Evolutionary conservation across 35 echinoderm and acorn worm species (phyloP), one percentile per base, ranked within the genome.

Genomic region (Ophioderma brevispina): DNA sequence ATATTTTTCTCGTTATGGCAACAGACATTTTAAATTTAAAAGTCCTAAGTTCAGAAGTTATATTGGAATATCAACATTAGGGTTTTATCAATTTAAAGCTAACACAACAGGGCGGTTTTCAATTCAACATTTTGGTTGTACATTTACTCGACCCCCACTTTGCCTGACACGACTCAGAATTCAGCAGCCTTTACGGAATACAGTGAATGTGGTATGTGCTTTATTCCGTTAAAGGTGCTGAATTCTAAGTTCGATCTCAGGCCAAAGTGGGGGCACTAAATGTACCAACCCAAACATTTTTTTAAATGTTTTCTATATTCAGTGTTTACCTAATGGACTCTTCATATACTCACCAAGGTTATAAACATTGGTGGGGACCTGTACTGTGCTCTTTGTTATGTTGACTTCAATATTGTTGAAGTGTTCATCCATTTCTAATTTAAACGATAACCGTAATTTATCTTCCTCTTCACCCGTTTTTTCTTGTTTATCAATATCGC

Each of bases 281-380:
- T n/a, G n/a, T n/a, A n/a, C n/a, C n/a, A n/a, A n/a, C n/a, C n/a
- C n/a, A 40, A 87, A 87, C 4, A n/a, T 43, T 14, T 55, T 33
- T 80, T 33, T 3, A 80, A 36, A 28, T 0, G 32, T n/a, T n/a
- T n/a, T n/a, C n/a, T n/a, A n/a, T n/a, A n/a, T n/a, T n/a, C n/a
- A n/a, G n/a, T n/a, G n/a, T n/a, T n/a, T n/a, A n/a, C n/a, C n/a
- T n/a, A n/a, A n/a, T n/a, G n/a, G n/a, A n/a, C n/a, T n/a, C n/a
- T n/a, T n/a, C n/a, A n/a, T n/a, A 55, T 23, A 78, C 80, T 82
- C 33, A 95, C 93, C 93, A 55, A 85, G 84, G 50, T 95, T 95
- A 33, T 83, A 95, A 6, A 95, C 93, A 82, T 95, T 95, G 39
- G 93, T 90, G 36, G 93, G 82, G 23, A 95, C 93, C 87, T 95